A percentile compares a stretch with the other conserved stretches of the same genome.
Evolutionary conservation across 1,140 invertebrate genomes (phyloP).

Genomic region (Bombus consobrinus): DNA sequence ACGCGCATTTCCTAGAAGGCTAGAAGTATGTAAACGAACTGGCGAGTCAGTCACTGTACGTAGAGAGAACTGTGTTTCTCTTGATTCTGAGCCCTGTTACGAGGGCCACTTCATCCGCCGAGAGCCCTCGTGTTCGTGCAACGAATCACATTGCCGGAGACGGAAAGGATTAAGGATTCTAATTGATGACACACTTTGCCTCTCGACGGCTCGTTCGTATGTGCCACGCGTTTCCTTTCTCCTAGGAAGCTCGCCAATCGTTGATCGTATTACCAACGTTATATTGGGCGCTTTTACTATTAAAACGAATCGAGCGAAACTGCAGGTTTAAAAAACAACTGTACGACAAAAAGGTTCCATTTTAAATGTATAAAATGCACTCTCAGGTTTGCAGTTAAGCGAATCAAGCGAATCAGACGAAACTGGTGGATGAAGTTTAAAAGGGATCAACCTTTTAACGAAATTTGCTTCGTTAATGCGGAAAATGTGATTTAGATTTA

Average conservation of each 20-base stretch:
- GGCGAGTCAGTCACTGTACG: background rate
- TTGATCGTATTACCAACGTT: background rate
- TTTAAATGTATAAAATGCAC: no score
- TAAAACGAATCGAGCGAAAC: background rate
- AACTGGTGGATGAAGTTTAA: no score
- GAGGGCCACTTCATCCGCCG: slow-evolving; percentile 22
- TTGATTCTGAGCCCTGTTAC: background rate
- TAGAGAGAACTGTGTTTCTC: background rate
- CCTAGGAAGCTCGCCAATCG: background rate
- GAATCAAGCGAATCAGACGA: no score
- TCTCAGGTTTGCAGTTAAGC: no score
- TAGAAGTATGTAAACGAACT: background rate
- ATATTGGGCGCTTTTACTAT: background rate
- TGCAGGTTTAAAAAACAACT: background rate
- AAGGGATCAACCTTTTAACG: background rate
- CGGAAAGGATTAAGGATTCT: slow-evolving; percentile 32
- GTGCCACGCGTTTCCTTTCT: background rate
- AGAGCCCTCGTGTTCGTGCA: slow-evolving; percentile 16
- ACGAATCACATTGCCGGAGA: slow-evolving; percentile 13
- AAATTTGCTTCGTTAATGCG: background rate
- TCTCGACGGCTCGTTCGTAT: background rate
- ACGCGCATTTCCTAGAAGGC: background rate
- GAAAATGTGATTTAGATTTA: background rate
- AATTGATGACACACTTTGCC: slow-evolving; percentile 31
- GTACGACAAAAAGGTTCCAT: no score